Evolutionary conservation across 2,888 invertebrate species (phyloP).

Genomic region (Aphodius sticticus): DNA sequence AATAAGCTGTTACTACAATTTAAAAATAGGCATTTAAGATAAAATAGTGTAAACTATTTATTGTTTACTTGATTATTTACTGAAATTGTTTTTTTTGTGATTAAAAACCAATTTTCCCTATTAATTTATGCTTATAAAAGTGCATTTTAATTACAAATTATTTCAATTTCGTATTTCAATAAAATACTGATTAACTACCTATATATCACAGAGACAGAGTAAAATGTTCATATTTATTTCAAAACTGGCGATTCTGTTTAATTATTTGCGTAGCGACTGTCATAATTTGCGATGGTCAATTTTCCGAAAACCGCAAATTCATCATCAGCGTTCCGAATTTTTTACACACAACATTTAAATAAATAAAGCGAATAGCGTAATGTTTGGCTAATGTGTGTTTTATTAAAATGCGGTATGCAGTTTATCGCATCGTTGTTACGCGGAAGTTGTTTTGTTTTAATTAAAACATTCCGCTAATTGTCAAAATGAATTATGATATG

Average conservation of each 20-base stretch:
- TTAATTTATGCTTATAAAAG: too few species aligned
- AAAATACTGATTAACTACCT: neutral
- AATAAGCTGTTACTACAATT: too few species aligned
- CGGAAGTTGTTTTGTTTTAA: neutral
- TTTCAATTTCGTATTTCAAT: too few species aligned
- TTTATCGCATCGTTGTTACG: neutral
- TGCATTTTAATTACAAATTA: too few species aligned
- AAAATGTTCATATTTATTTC: neutral
- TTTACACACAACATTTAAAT: neutral
- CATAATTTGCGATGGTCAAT: neutral
- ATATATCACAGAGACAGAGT: neutral
- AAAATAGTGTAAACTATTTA: too few species aligned
- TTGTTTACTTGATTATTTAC: too few species aligned
- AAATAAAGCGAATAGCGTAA: neutral
- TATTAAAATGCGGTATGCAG: neutral
- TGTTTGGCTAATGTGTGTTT: neutral
- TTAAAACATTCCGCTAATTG: slow-evolving; percentile 4
- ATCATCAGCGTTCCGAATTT: neutral
- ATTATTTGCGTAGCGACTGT: neutral
- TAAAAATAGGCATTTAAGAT: too few species aligned
- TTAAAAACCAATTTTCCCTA: too few species aligned
- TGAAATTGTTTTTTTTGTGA: too few species aligned
- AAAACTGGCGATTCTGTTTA: neutral
- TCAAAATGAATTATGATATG: neutral
- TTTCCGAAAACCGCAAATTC: neutral